These are phyloP conservation scores for Eupelmus urozonus DNA, from an alignment of 2,888 invertebrate species.

Conservation along the genomic window DNA sequence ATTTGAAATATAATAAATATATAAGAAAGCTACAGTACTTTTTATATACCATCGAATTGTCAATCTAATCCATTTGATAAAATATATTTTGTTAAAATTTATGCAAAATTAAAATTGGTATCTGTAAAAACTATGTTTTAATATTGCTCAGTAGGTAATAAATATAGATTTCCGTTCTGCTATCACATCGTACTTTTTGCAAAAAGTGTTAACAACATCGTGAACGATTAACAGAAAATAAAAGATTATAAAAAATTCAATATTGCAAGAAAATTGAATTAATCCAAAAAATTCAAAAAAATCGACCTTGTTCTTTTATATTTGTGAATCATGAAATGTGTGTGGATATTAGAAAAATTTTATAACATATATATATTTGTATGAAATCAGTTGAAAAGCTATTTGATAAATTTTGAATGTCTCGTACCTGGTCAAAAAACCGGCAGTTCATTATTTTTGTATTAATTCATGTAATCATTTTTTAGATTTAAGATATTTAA, in stretches of 20 bases:
- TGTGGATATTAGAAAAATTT: background rate
- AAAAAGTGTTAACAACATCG: background rate
- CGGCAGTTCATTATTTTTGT: background rate
- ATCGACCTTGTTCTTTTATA: background rate
- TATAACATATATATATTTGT: constrained; percentile 11
- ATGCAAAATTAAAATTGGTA: background rate
- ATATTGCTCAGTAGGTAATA: background rate
- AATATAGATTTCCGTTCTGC: background rate
- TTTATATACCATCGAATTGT: background rate
- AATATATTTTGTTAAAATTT: background rate
- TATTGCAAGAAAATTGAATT: no score
- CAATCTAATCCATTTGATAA: background rate
- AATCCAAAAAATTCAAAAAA: no score
- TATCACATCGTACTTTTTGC: background rate
- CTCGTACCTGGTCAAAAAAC: constrained; percentile 18
- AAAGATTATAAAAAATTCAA: background rate
- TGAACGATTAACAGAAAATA: constrained; percentile 4
- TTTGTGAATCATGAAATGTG: background rate
- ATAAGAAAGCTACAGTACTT: background rate
- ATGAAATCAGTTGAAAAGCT: constrained; percentile 12
- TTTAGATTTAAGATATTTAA: constrained; percentile 11
- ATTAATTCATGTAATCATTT: background rate
- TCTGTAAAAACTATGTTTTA: background rate
- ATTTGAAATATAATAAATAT: background rate
- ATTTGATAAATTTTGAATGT: background rate